Evolutionary conservation across 2,113 vertebrate species (phyloP).

Genomic region (Laticauda colubrina): DNA sequence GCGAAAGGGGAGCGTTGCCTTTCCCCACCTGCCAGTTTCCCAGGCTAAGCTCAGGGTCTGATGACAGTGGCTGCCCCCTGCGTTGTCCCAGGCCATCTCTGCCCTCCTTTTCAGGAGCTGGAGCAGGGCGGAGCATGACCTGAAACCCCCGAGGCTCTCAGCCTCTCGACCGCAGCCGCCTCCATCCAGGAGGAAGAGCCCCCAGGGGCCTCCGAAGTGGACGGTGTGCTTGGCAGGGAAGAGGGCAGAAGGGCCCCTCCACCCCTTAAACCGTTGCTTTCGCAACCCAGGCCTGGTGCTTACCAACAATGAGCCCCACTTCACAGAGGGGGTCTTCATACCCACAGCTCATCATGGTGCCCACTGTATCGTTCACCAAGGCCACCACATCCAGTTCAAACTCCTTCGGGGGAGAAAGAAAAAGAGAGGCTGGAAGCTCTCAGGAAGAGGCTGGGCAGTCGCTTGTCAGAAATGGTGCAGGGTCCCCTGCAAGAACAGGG

Average conservation of each 20-base stretch:
- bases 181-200: not conserved
- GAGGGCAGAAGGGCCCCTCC: not conserved
- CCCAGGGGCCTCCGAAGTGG: too few relatives aligned
- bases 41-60: not conserved
- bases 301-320: slow-evolving; percentile 94
- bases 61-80: not conserved
- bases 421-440: not conserved
- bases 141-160: not conserved
- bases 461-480: too few relatives aligned
- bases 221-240: not conserved
- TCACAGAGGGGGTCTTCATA: slow-evolving; percentile 92
- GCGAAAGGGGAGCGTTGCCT: too few relatives aligned
- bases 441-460: too few relatives aligned
- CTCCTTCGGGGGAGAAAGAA: slow-evolving; percentile 71
- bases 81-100: not conserved
- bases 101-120: not conserved
- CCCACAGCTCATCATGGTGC: slow-evolving; percentile 98
- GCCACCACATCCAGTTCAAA: slow-evolving; percentile 94
- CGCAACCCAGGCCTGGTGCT: slow-evolving; percentile 26
- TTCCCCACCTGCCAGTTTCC: too few relatives aligned
- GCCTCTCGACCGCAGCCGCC: too few relatives aligned
- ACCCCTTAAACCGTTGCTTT: rapidly evolving
- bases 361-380: slow-evolving; percentile 93
- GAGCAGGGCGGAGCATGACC: not conserved
- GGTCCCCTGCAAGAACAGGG: too few relatives aligned